These are phyloP conservation scores for Dryococelus australis DNA, from an alignment of 2,888 invertebrate species.

Conservation along the genomic window DNA sequence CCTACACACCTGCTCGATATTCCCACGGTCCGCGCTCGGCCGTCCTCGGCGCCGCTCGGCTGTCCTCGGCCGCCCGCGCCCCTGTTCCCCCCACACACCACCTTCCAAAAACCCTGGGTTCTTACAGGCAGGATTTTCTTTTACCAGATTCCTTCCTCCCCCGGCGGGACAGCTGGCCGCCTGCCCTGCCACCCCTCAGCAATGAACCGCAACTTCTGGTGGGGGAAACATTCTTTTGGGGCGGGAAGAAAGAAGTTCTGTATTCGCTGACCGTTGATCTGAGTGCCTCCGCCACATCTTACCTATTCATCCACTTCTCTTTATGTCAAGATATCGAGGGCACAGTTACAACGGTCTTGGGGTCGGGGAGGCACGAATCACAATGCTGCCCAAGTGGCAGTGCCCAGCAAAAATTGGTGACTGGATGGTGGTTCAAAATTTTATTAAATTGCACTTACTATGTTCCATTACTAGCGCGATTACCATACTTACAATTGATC, in stretches of 20 bases:
- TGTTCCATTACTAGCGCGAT: too few species aligned
- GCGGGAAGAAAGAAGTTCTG: neutral
- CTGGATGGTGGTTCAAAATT: too few species aligned
- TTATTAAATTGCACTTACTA: too few species aligned
- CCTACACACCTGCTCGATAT: slow-evolving; percentile 42
- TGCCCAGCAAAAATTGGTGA: too few species aligned
- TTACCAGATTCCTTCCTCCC: neutral
- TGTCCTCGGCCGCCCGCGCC: slow-evolving; percentile 23
- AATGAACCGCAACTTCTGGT: neutral
- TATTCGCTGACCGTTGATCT: slow-evolving; percentile 23
- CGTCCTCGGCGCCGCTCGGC: slow-evolving; percentile 36
- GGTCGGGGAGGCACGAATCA: too few species aligned
- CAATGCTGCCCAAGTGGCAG: too few species aligned
- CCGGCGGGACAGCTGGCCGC: neutral
- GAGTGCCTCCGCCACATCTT: neutral
- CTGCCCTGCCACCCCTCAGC: neutral
- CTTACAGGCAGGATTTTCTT: slow-evolving; percentile 1
- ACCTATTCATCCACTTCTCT: neutral
- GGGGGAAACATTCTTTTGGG: neutral
- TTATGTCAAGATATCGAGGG: neutral
- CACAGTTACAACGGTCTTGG: neutral
- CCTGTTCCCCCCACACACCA: neutral
- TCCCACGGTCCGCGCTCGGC: slow-evolving; percentile 43
- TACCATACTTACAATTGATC: too few species aligned
- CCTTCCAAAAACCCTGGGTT: neutral